Base-by-base conservation (phyloP, 1,140 invertebrate species). In the Triops cancriformis region DNA sequence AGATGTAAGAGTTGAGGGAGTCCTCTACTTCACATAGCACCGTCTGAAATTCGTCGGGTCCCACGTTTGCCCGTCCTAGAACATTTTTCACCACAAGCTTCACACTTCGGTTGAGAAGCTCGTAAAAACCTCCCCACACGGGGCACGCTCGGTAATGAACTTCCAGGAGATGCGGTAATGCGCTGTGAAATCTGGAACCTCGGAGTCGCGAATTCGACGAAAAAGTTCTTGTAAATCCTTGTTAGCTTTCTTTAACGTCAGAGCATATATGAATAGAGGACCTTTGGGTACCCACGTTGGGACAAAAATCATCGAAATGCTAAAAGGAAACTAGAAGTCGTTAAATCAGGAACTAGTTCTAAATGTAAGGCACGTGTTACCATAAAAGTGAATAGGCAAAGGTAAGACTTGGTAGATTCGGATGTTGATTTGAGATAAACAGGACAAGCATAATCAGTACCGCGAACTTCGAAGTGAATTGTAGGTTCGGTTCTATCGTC, bases 391-490 rank as follows among this genome's bases (percentile, higher is more conserved):
- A n/a, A n/a, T n/a, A n/a, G n/a, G n/a, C n/a, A n/a, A n/a, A n/a
- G n/a, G n/a, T n/a, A n/a, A n/a, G 43, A 81, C 77, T 82, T 83
- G 18, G n/a, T 6, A 5, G 26, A 0, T 1, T 78, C 78, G 23
- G 74, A 73, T 26, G 79, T 73, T 12, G 75, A 75, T 75, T 82
- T 83, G 0, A 85, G 76, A n/a, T 73, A n/a, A 28, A 85, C 81
- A 9, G 83, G 83, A 4, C 85, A 85, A 1, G 82, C 83, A 77
- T 81, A 86, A 80, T 86, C 85, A 0, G 85, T 80, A 0, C 83
- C 85, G 0, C 79, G 79, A n/a, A 83, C 74, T 43, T 79, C 76
- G 77, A 87, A 87, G 5, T 83, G 82, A 9, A 81, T 77, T 1
- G 80, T 64, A 6, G 80, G 79, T 0, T 75, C 82, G 0, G 82